Conservation (phyloP, 2,888 invertebrate genomes). For the Orthonychiurus folsomi region DNA sequence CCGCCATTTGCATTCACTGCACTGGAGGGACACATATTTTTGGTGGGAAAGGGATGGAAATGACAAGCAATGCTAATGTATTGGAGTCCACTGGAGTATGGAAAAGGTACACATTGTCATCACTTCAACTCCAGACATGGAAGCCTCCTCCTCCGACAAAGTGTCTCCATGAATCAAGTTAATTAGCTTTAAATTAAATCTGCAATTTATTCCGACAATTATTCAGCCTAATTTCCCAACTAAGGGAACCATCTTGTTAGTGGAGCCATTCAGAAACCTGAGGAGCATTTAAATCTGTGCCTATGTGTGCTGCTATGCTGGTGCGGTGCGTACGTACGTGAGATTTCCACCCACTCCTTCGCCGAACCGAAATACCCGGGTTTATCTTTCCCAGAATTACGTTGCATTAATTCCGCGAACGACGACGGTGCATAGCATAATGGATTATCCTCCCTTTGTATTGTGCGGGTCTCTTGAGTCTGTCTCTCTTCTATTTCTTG, state of each 20-base stretch:
- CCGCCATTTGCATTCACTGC: too few species aligned
- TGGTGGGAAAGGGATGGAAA: background rate
- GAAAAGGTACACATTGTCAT: background rate
- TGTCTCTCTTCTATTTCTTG: background rate
- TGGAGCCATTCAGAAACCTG: background rate
- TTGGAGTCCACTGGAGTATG: background rate
- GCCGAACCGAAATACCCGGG: background rate
- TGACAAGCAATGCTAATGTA: background rate
- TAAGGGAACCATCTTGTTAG: background rate
- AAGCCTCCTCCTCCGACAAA: background rate
- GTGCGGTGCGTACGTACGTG: too few species aligned
- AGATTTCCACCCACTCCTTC: too few species aligned
- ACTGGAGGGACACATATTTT: too few species aligned
- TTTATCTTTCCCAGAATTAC: background rate
- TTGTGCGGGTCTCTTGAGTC: background rate
- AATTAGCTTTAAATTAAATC: background rate
- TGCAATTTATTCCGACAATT: background rate
- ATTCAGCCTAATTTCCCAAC: background rate
- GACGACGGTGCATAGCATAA: background rate
- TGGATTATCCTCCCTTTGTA: background rate
- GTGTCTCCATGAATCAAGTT: background rate
- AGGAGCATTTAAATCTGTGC: too few species aligned
- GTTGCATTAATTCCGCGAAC: background rate
- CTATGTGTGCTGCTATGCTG: too few species aligned
- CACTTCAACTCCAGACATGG: background rate